Evolutionary conservation across 2,888 invertebrate genomes (phyloP), one percentile per base, ranked within the genome.

Genomic region (Heliconius ismenius): DNA sequence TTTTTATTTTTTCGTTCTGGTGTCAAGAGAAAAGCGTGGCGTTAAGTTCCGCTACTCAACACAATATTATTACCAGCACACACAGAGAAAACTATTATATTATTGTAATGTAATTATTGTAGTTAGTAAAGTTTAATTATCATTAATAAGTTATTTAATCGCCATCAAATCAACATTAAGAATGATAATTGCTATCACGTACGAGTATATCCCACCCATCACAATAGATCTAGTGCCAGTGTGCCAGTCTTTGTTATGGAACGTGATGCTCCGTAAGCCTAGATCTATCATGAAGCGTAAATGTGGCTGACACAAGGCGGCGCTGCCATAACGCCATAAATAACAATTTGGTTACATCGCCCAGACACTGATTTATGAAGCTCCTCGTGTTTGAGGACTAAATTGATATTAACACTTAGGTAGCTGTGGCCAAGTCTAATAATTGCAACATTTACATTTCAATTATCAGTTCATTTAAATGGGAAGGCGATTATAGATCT

Each of bases 271-370:
- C 72, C 74, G 74, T 75, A 72, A 79, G 76, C 77, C 75, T 78
- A 79, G 75, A 80, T 80, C 76, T 78, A 80, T 80, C 80, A 80
- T 78, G 54, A 63, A 68, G 74, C 70, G 76, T 76, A 76, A 78
- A 79, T 74, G 80, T 39, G 75, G 64, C 78, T 80, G 80, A 79
- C 80, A 77, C 73, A 70, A 80, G 74, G 77, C 77, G 77, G 79
- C 62, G 75, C 67, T 76, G 69, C 60, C 72, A 70, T 64, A 60
- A 77, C 72, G 32, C 65, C 72, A 76, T 76, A 76, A 74, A 78
- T 76, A 63, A 76, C 78, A 79, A 76, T 78, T 76, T 78, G 76
- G 74, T 75, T 76, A 79, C 73, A 79, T 36, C 63, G 73, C 39
- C 21, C 69, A 69, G 76, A 73, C 76, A 75, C 49, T 74, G 79